These are phyloP conservation scores for Dasyurus viverrinus DNA, from an alignment of 2,113 vertebrate species.

Conservation along the genomic window DNA sequence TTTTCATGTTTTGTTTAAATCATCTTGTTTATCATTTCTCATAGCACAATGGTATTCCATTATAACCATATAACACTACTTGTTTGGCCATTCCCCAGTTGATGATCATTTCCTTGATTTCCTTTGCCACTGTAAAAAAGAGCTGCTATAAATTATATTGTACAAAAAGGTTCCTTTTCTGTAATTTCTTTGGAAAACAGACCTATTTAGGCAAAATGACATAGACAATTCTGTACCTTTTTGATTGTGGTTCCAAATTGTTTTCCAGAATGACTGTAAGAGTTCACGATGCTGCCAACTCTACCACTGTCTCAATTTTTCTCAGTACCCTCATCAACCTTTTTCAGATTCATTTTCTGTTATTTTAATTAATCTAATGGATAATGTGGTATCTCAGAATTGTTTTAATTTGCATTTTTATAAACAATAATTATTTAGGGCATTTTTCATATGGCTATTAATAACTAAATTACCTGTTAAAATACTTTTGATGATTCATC, in stretches of 20 bases:
- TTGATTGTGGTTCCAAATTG: not conserved
- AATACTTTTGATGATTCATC: not conserved
- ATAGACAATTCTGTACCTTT: not conserved
- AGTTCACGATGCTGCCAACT: not conserved
- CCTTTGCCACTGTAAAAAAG: not conserved
- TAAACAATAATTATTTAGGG: not conserved
- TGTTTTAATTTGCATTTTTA: not conserved
- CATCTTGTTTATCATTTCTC: too few species aligned
- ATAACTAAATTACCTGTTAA: not conserved
- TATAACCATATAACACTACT: too few species aligned
- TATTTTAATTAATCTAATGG: not conserved
- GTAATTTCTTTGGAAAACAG: not conserved
- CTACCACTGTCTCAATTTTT: not conserved
- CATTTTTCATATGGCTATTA: not conserved
- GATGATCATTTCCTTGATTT: not conserved
- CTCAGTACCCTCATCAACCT: not conserved
- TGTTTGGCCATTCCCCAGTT: not conserved
- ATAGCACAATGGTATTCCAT: too few species aligned
- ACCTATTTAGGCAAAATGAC: not conserved
- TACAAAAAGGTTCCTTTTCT: not conserved
- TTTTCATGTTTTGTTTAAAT: too few species aligned
- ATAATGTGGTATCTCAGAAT: not conserved
- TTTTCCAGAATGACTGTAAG: not conserved
- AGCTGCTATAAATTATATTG: not conserved
- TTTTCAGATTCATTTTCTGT: not conserved